These are phyloP conservation scores for Aythya baeri DNA, from an alignment of 2,113 vertebrate species.

Conservation along the genomic window DNA sequence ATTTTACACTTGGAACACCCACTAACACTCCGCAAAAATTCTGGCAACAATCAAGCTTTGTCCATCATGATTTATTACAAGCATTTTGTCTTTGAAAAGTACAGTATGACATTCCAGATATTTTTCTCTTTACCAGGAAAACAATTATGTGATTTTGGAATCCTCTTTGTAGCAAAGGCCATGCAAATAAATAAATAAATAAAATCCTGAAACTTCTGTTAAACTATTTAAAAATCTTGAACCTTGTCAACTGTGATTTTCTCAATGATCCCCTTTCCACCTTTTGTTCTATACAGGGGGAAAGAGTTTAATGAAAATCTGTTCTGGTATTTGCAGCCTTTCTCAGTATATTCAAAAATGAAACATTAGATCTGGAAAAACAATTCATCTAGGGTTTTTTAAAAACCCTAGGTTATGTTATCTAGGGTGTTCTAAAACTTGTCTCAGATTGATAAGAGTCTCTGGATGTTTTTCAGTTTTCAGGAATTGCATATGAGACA, in stretches of 20 bases:
- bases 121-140: background rate
- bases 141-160: background rate
- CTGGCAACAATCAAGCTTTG: background rate
- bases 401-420: background rate
- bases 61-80: background rate
- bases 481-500: fast-evolving
- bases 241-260: background rate
- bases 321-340: background rate
- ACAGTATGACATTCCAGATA: background rate
- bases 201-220: background rate
- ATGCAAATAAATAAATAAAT: background rate
- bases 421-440: background rate
- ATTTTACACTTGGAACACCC: background rate
- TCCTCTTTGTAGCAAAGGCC: background rate
- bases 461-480: background rate
- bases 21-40: fast-evolving
- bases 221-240: background rate
- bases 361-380: background rate
- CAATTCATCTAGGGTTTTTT: background rate
- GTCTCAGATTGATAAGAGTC: background rate
- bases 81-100: background rate
- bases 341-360: background rate
- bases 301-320: background rate
- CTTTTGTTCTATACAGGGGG: background rate
- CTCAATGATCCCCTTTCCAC: background rate